Evolutionary conservation across 2,888 invertebrate genomes (phyloP).

Genomic region (Acleris cristana): DNA sequence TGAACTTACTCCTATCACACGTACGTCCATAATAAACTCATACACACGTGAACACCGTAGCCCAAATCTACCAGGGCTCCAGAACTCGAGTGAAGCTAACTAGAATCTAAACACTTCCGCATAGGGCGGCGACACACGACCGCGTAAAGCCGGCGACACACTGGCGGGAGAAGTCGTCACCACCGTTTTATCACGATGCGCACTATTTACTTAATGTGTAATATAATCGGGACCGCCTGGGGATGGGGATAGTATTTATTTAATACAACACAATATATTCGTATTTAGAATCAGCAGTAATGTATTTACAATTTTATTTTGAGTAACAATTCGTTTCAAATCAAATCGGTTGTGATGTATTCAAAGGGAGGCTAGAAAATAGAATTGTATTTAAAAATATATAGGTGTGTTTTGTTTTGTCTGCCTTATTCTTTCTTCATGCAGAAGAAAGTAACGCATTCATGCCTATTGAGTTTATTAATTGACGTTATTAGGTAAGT

Average conservation of each 20-base stretch:
- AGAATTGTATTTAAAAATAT: not conserved
- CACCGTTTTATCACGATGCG: slow-evolving; percentile 32
- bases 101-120: slow-evolving; percentile 17
- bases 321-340: not conserved
- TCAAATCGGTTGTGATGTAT: not conserved
- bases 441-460: not conserved
- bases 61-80: slow-evolving; percentile 38
- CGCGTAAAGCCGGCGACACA: slow-evolving; percentile 25
- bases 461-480: not conserved
- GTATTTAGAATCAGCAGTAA: not conserved
- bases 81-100: slow-evolving; percentile 28
- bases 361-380: slow-evolving; percentile 25
- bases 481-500: not conserved
- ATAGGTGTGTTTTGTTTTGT: not conserved
- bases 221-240: slow-evolving; percentile 16
- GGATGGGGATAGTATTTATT: slow-evolving; percentile 14
- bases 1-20: slow-evolving; percentile 26
- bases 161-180: slow-evolving; percentile 31
- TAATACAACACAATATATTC: not conserved
- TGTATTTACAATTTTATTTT: not conserved
- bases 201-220: slow-evolving; percentile 32
- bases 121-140: no score
- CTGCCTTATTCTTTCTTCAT: not conserved
- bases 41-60: not conserved
- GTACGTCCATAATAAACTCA: not conserved